phyloP scores from a whole-genome alignment of 1,140 invertebrate species.

The Drosophila nasuta region DNA sequence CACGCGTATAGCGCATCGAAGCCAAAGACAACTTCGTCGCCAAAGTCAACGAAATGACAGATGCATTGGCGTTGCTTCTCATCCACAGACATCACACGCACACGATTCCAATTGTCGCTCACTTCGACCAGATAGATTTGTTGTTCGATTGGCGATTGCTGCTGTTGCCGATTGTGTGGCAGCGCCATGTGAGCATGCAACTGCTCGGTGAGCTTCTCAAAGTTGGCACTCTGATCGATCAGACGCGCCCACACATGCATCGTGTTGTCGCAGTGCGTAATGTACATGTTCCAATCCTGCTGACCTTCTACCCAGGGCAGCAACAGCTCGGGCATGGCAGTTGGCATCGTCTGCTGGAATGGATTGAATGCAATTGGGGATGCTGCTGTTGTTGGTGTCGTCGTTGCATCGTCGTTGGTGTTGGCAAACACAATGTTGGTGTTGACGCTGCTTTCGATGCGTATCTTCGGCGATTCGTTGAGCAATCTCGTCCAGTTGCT shows the following conservation, averaged over 20 bases:
- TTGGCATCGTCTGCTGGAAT: neutral
- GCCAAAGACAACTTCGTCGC: conserved; percentile 65
- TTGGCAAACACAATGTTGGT: conserved; percentile 73
- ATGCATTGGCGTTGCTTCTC: conserved; percentile 49
- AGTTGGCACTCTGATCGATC: conserved; percentile 71
- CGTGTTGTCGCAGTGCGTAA: conserved; percentile 76
- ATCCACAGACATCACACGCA: conserved; percentile 67
- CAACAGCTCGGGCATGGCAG: conserved; percentile 42
- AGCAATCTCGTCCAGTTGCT: conserved; percentile 72
- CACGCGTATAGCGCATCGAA: conserved; percentile 61
- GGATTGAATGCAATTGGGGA: neutral
- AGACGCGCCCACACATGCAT: conserved; percentile 76
- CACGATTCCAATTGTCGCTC: conserved; percentile 78
- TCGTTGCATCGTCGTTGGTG: conserved; percentile 27
- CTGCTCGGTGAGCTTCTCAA: conserved; percentile 68
- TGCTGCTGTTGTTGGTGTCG: conserved; percentile 39
- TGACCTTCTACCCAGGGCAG: conserved; percentile 52
- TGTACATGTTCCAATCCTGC: conserved; percentile 76
- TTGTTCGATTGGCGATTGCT: neutral
- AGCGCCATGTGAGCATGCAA: conserved; percentile 65
- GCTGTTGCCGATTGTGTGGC: conserved; percentile 7
- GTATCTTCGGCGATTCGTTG: conserved; percentile 58
- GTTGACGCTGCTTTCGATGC: conserved; percentile 57
- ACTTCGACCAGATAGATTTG: conserved; percentile 74
- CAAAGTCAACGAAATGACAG: conserved; percentile 83